Base-by-base conservation (phyloP, 2,888 invertebrate genomes). In the Caenorhabditis doughertyi region DNA sequence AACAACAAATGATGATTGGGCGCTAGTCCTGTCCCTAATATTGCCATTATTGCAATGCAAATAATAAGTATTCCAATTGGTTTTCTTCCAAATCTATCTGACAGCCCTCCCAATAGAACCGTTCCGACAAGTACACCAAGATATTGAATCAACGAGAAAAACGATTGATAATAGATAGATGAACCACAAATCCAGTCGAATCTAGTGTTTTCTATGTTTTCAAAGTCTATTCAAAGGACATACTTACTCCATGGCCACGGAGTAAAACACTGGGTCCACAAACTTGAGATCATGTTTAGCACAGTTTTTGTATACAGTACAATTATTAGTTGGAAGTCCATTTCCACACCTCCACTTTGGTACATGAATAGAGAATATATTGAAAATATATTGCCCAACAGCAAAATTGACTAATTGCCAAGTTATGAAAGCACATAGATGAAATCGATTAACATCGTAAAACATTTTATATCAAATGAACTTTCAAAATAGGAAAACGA, bases 381-480 rank as follows among this genome's bases (percentile, higher is more conserved):
- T 83, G 51, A 90, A 90, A 35, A 89, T 86, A 68, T 85, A 81
- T 68, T 88, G 89, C n/a, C 84, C 85, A n/a, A 88, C 89, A 51
- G 86, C 85, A 81, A 86, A 89, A 42, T 89, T 87, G 11, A 86
- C 81, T 68, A 90, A 89, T 51, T 90, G 90, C 90, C 90, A 90
- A 18, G 89, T 86, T 32, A 89, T 53, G 11, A 89, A 79, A 7
- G 86, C 88, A 25, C 35, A 35, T 35, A 35, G 8, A 42, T 42
- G 42, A 16, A 42, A 13, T 42, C 42, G 42, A 42, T 42, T 42
- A 35, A 35, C 9, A 35, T 35, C 35, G 35, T 35, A 35, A 9
- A 7, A 35, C 35, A 9, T 32, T 32, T 32, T 9, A 42, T 42
- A 13, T 42, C 16, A 16, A 16, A 8, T 42, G 42, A 42, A 42